Base-by-base conservation (phyloP, 2,888 invertebrate genomes). In the Noctuana brunneofusca region DNA sequence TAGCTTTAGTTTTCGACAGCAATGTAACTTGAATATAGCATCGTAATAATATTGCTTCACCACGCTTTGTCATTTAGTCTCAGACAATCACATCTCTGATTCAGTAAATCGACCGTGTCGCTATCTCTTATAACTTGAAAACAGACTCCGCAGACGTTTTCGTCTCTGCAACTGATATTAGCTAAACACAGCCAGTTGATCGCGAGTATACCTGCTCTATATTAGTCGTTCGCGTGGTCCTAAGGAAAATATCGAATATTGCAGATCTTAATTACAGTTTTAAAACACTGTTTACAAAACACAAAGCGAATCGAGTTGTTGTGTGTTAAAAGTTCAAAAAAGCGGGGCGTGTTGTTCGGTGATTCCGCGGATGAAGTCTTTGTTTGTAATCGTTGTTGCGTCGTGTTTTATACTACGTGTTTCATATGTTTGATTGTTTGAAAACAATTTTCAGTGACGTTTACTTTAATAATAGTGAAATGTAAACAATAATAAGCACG, bases 111-210 rank as follows among this genome's bases (percentile, higher is more conserved):
- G 4, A 43, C n/a, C n/a, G n/a, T 0, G 41, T 58, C 65, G 48
- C 58, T 48, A 11, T 41, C 27, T 18, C 54, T 27, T 16, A 11
- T 59, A 2, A 41, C 63, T 49, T 59, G 24, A 43, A 14, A 38
- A 14, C 43, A 35, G 49, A 22, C 38, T 46, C 24, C 20, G 12
- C 27, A 30, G 48, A 16, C 53, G 48, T 58, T 66, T 55, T 59
- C 62, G 58, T 64, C 56, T 64, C 55, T 38, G 43, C 57, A n/a
- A 38, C 49, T 55, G 59, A 62, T 64, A 66, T 63, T 64, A 64
- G 63, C 50, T 65, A 46, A 43, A 43, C 53, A 53, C 3, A 30
- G 43, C 3, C 41, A 59, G 52, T 59, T 32, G 59, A 30, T 43
- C 14, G 20, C 41, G 1, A 46, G 14, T 3, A 41, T 38, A 43